These are phyloP conservation scores for Empis livida DNA, from an alignment of 2,888 invertebrate genomes.

Conservation along the genomic window DNA sequence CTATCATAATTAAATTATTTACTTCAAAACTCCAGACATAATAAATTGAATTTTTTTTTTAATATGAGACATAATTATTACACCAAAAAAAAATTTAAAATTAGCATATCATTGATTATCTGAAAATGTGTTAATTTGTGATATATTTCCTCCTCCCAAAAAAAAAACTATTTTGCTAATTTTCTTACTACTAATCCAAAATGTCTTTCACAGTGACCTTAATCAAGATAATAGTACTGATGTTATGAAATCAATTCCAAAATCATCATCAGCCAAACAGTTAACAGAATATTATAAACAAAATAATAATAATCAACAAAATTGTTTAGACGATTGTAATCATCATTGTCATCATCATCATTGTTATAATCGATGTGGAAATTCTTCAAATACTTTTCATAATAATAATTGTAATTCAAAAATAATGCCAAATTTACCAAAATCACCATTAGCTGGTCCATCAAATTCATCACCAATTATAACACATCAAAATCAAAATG, in stretches of 20 bases:
- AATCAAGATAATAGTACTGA: background rate
- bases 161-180: no score
- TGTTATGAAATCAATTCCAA: slow-evolving; percentile 5
- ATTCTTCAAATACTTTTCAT: background rate
- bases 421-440: slow-evolving; percentile 6
- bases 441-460: slow-evolving; percentile 7
- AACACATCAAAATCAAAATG: background rate
- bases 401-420: slow-evolving; percentile 1
- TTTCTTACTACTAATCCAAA: no score
- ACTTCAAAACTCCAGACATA: no score
- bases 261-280: slow-evolving; percentile 8
- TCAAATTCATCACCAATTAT: background rate
- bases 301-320: background rate
- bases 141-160: no score
- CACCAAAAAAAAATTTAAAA: no score
- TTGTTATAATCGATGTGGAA: slow-evolving; percentile 1
- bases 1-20: no score
- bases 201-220: no score
- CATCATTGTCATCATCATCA: background rate
- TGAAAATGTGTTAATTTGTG: no score
- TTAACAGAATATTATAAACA: slow-evolving; percentile 1
- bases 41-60: no score
- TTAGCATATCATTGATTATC: no score
- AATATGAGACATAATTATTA: no score
- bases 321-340: slow-evolving; percentile 1